A percentile compares a stretch with the other conserved stretches of the same genome.
Evolutionary conservation across 2,797 vertebrate genomes (phyloP).

Genomic region (Hippopotamyrus pictus): DNA sequence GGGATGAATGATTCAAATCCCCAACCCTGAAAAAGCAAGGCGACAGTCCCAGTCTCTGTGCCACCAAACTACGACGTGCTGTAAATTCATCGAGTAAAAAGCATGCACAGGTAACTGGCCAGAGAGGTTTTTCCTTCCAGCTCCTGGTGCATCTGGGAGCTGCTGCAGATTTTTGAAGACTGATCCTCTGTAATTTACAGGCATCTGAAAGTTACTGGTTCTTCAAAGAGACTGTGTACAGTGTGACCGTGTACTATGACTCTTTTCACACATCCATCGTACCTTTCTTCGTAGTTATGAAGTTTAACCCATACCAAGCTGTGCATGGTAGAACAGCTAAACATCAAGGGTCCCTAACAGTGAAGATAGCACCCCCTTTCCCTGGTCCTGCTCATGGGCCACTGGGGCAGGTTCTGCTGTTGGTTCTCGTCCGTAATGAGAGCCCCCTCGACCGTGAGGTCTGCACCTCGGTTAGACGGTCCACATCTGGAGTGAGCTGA

Average conservation of each 20-base stretch:
- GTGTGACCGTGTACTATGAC: no score
- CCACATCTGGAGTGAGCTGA: background rate
- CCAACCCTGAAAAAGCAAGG: background rate
- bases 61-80: background rate
- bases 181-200: background rate
- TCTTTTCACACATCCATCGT: background rate
- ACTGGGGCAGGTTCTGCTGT: background rate
- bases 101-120: background rate
- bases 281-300: background rate
- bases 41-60: background rate
- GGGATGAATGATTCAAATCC: background rate
- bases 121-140: background rate
- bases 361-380: background rate
- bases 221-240: background rate
- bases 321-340: background rate
- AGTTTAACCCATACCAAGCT: background rate
- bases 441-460: background rate
- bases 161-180: background rate
- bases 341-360: background rate
- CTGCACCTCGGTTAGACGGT: background rate
- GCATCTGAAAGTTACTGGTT: background rate
- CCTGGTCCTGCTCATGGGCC: background rate
- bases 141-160: background rate
- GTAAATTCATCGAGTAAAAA: background rate
- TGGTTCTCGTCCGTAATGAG: background rate